These are phyloP conservation scores for Philopotamus ludificatus DNA, from an alignment of 1,140 invertebrate species.

Conservation along the genomic window DNA sequence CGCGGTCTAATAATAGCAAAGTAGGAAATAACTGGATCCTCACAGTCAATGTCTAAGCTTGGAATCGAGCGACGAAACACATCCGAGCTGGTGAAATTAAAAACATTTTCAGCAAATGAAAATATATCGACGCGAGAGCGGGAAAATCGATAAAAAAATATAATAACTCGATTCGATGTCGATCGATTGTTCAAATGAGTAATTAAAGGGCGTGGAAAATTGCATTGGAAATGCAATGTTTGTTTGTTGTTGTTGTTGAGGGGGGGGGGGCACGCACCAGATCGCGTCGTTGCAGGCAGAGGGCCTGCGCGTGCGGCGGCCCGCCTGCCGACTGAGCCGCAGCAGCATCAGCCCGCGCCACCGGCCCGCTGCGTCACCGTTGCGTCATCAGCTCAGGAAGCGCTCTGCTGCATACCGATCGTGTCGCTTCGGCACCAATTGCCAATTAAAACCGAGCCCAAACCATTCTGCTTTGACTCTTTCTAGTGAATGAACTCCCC, in stretches of 20 bases:
- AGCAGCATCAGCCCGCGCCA: neutral
- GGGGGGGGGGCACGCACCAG: neutral
- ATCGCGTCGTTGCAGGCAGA: neutral
- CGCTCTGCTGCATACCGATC: too few species aligned
- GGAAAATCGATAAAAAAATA: too few species aligned
- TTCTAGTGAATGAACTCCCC: too few species aligned
- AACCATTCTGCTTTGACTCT: too few species aligned
- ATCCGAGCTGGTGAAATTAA: neutral
- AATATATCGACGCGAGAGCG: too few species aligned
- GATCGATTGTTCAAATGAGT: too few species aligned
- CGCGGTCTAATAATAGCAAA: conserved; percentile 36
- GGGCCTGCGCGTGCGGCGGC: neutral
- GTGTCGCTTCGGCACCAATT: too few species aligned
- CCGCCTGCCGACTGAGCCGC: neutral
- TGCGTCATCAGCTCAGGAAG: too few species aligned
- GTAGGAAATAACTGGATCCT: conserved; percentile 37
- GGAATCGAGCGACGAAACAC: neutral
- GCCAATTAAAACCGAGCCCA: too few species aligned
- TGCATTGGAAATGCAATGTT: neutral
- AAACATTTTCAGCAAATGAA: neutral
- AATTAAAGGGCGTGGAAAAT: too few species aligned
- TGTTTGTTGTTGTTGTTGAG: neutral
- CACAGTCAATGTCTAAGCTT: conserved; percentile 37
- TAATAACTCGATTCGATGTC: too few species aligned
- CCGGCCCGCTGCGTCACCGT: neutral